Base-by-base conservation (phyloP, 2,797 vertebrate genomes). In the Yasuhikotakia modesta region DNA sequence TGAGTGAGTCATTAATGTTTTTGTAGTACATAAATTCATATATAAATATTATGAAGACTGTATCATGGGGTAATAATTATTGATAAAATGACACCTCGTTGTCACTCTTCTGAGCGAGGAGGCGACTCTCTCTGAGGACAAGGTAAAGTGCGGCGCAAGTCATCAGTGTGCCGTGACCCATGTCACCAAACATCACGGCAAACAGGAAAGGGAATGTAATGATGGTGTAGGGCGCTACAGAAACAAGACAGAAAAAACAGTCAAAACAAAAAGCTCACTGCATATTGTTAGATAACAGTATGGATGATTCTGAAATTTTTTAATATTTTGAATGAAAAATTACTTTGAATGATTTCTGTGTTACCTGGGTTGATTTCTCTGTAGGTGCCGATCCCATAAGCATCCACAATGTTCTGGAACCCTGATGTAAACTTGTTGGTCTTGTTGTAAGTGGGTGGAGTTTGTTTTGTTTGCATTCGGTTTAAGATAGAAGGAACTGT, bases 111-210 rank as follows among this genome's bases (percentile, higher is more conserved):
- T 99, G 97, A 19, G 97, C 92, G 1, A 98, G 91, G 77, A 99
- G 94, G 7, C 97, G 95, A 83, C 94, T 99, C 78, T 99, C 97
- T 81, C 96, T 89, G 66, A 97, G 32, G 77, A 99, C 96, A 91
- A 99, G 93, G 93, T 97, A 99, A n/a, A 98, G 91, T 4, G 95
- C 97, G 24, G 95, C 93, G 50, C 93, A 92, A 7, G 95, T 97
- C 95, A 99, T 97, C 84, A 99, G 85, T 77, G 93, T 63, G 1
- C 97, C 97, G 0, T 99, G 97, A 77, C 97, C 97, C 87, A 98
- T 95, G 87, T 99, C 97, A 2, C 97, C 97, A 87, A 99, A 99
- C 97, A 99, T 99, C 83, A 99, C 97, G 22, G 97, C 97, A 88
- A 99, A 99, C 76, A 99, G 90, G 88, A 99, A 99, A 0, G 97